A percentile compares a stretch with the other conserved stretches of the same genome.
phyloP scores from a whole-genome alignment of 2,888 invertebrate species.

The Steinernema scapterisci region DNA sequence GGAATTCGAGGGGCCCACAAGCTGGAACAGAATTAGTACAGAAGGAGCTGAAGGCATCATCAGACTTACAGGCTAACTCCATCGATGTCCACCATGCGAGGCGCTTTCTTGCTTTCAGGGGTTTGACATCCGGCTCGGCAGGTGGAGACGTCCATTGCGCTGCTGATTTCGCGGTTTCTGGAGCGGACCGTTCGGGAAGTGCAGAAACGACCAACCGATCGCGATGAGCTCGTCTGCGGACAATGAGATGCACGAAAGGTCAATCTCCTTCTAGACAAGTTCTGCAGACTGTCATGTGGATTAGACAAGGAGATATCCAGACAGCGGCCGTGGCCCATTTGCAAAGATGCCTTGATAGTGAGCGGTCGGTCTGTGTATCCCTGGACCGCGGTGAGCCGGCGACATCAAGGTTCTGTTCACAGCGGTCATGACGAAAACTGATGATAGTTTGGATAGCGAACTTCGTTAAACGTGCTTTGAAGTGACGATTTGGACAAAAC shows the following conservation, averaged over 20 bases:
- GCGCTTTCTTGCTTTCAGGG: neutral
- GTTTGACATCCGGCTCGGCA: neutral
- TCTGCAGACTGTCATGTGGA: neutral
- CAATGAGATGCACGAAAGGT: neutral
- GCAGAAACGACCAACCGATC: neutral
- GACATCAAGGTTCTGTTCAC: too few relatives aligned
- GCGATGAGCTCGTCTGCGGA: neutral
- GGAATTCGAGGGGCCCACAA: conserved; percentile 10
- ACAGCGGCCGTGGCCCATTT: too few relatives aligned
- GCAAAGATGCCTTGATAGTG: too few relatives aligned
- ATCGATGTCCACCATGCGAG: conserved; percentile 16
- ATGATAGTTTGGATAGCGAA: neutral
- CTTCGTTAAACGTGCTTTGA: too few relatives aligned
- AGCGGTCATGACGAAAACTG: too few relatives aligned
- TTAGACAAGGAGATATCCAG: neutral
- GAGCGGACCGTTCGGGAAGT: too few relatives aligned
- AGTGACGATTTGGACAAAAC: too few relatives aligned
- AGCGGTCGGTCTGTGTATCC: too few relatives aligned
- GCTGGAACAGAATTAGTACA: neutral
- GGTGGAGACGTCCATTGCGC: neutral
- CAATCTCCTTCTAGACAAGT: neutral
- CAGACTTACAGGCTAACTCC: neutral
- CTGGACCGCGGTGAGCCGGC: too few relatives aligned
- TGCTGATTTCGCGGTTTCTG: neutral
- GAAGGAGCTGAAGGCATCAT: neutral